Evolutionary conservation across 2,113 vertebrate genomes (phyloP), one percentile per base, ranked within the genome.

Genomic region (Cyanistes caeruleus): DNA sequence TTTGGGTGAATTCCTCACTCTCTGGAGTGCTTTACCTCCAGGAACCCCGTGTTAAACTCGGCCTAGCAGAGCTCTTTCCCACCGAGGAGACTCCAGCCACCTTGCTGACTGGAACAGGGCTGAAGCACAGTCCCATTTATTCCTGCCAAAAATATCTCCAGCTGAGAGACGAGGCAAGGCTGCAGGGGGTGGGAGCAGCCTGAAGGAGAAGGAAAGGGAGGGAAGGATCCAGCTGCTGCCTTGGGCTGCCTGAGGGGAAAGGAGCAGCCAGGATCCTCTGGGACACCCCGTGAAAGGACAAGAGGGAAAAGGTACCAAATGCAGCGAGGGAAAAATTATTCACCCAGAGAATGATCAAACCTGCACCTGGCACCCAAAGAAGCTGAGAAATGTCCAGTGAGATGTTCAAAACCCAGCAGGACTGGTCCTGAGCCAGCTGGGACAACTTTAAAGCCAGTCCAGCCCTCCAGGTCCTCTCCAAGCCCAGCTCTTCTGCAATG

Each of bases 81-180:
- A 7, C n/a, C 2, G 37, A 9, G 44, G 13, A 90, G 62, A 3
- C 48, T 87, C 56, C 78, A 76, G 89, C n/a, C 79, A 17, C 81
- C 43, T 43, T 25, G 58, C n/a, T 93, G 86, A 4, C 60, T 56
- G 30, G 4, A 46, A 13, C 62, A 10, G 15, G 41, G 65, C 56
- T 87, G 91, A n/a, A 64, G 73, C 68, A 37, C 69, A 87, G 96
- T 37, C 93, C 91, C 74, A 35, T n/a, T 87, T 87, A 69, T 91
- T 83, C n/a, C 90, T 94, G 88, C 92, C 85, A 80, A 87, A 95
- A 95, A 79, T 73, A 94, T 15, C 87, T 53, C 17, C 0, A 82
- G 23, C 44, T 0, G 41, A 87, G 92, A 96, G 92, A 94, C 10
- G 0, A 82, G 69, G 68, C 7, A 14, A 23, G 51, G 64, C 73